Evolutionary conservation across 2,113 vertebrate genomes (phyloP).

Genomic region (Pteronura brasiliensis): DNA sequence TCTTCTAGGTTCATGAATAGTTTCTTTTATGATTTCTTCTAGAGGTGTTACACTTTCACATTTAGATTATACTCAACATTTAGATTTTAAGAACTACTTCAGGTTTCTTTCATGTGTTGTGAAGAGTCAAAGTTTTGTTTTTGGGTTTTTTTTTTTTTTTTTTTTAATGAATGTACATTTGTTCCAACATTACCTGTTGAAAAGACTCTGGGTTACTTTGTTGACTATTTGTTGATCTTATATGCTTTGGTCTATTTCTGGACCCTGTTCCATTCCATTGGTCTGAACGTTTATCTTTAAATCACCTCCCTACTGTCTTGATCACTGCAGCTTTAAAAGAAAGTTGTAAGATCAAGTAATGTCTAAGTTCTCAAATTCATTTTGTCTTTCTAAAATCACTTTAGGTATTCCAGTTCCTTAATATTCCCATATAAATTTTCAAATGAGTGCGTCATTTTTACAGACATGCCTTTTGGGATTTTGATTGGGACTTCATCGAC

Average conservation of each 20-base stretch:
- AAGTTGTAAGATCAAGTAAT: background rate
- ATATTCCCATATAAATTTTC: background rate
- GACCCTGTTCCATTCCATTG: background rate
- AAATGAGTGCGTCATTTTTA: background rate
- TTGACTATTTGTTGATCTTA: background rate
- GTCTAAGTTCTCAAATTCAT: background rate
- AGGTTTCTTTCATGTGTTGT: background rate
- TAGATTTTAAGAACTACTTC: background rate
- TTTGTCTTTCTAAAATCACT: background rate
- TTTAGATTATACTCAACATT: background rate
- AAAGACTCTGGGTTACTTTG: background rate
- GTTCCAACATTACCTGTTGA: background rate
- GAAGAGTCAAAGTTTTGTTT: background rate
- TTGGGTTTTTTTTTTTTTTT: too few relatives aligned
- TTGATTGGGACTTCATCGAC: background rate
- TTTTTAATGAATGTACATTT: background rate
- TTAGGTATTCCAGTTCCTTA: background rate
- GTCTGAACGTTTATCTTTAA: background rate
- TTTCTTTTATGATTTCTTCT: background rate
- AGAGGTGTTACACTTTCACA: background rate
- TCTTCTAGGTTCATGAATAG: background rate
- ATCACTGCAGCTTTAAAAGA: background rate
- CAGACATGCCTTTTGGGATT: background rate
- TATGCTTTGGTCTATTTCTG: background rate
- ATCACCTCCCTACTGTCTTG: background rate